Evolutionary conservation across 2,797 vertebrate species (phyloP), one percentile per base, ranked within the genome.

Genomic region (Amazona finschi): DNA sequence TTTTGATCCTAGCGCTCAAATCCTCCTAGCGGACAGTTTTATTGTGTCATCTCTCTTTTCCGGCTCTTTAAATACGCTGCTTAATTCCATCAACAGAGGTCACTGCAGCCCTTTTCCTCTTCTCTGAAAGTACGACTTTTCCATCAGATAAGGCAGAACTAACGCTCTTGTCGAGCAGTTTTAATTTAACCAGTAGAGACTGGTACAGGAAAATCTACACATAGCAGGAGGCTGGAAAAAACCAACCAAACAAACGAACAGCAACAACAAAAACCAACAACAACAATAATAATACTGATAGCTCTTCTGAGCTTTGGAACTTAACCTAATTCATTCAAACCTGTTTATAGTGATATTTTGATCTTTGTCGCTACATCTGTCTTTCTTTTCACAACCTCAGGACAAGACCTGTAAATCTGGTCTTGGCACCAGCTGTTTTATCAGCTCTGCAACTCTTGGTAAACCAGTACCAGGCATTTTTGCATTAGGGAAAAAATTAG

Each of bases 71-170:
- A 70, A 76, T 91, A 96, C 79, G 83, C 79, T 98, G 79, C 92
- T 95, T 89, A 84, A 84, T 96, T 97, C 94, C 85, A 97, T 97
- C 98, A 96, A 97, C 94, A 98, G 98, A 97, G 98, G 97, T 97
- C 98, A 97, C 97, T 98, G 89, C 83, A 92, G 96, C 88, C 94
- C 97, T 92, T 97, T 66, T 86, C 46, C 70, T 93, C 71, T 57
- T 43, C 16, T 47, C 18, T 69, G 55, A 89, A 89, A 94, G 39
- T 8, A 18, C 17, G 33, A 38, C 13, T 11, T 73, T 76, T 82
- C 47, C 82, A 94, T 60, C 27, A 92, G 73, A 39, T 82, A 75
- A 50, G 47, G 28, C 25, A 49, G 39, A 53, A 79, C 50, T 80
- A 85, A 70, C 41, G 10, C 2, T 72, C 18, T 66, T 21, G n/a